A percentile compares a stretch with the other conserved stretches of the same genome.
These are phyloP conservation scores for Rhodophaea formosa DNA, from an alignment of 2,888 invertebrate species.

Conservation along the genomic window DNA sequence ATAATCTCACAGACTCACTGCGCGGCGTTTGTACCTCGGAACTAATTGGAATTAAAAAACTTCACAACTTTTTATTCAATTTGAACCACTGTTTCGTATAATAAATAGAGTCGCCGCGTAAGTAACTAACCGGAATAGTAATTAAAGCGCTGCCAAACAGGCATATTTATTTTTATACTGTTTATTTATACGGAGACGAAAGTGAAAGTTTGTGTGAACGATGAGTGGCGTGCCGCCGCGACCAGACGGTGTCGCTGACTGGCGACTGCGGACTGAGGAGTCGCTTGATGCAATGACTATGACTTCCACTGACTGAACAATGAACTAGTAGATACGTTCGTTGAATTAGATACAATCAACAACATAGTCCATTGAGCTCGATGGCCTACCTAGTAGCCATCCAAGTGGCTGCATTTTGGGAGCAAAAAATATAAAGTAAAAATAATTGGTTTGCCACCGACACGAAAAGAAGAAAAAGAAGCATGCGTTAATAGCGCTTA, in stretches of 20 bases:
- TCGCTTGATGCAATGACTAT: slow-evolving; percentile 17
- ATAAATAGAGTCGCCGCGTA: slow-evolving; percentile 19
- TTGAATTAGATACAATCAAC: slow-evolving; percentile 7
- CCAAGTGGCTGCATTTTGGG: no score
- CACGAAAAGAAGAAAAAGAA: no score
- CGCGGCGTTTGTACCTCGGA: slow-evolving; percentile 4
- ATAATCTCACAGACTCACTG: not conserved
- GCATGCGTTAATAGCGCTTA: no score
- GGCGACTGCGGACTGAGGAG: slow-evolving; percentile 17
- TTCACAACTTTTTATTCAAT: slow-evolving; percentile 27
- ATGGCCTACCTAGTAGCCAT: no score
- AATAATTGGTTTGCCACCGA: no score
- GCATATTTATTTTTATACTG: slow-evolving; percentile 25
- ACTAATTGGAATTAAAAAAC: slow-evolving; percentile 16
- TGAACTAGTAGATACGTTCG: slow-evolving; percentile 13
- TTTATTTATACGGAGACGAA: slow-evolving; percentile 36
- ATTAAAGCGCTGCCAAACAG: not conserved
- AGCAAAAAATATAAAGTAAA: no score
- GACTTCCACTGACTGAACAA: slow-evolving; percentile 29
- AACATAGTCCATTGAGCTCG: slow-evolving; percentile 12
- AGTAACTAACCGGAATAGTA: slow-evolving; percentile 15
- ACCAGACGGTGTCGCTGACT: slow-evolving; percentile 20
- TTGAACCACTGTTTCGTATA: slow-evolving; percentile 5
- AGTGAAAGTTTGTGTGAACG: slow-evolving; percentile 38
- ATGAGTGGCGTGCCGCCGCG: slow-evolving; percentile 13